phyloP scores from a whole-genome alignment of 2,888 invertebrate species.

The Melinaea marsaeus region DNA sequence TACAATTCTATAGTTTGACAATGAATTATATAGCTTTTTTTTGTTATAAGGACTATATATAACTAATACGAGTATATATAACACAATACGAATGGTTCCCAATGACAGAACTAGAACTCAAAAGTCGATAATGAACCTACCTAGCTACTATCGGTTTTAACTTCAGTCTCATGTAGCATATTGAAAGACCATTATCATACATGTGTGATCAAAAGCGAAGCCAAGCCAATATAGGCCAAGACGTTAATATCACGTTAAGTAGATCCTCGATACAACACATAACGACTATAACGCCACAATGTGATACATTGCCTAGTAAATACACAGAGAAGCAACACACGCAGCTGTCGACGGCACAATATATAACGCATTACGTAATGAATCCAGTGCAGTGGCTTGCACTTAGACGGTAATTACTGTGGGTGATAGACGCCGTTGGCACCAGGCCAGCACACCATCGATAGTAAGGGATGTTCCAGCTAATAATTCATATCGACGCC shows the following conservation, averaged over 20 bases:
- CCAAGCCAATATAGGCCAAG: constrained; percentile 15
- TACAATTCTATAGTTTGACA: too few relatives aligned
- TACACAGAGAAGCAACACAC: constrained; percentile 23
- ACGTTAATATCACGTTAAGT: constrained; percentile 15
- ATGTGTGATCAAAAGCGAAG: constrained; percentile 10
- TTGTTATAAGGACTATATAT: too few relatives aligned
- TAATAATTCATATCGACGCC: constrained; percentile 35
- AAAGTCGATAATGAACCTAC: background rate
- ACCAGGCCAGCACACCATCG: constrained; percentile 33
- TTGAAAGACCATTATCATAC: constrained; percentile 5
- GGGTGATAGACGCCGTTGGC: constrained; percentile 34
- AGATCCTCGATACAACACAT: constrained; percentile 3
- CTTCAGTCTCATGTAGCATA: background rate
- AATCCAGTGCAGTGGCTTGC: constrained; percentile 27
- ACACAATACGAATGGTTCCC: too few relatives aligned
- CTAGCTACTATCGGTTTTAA: background rate
- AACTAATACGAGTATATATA: too few relatives aligned
- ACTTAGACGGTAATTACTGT: constrained; percentile 35
- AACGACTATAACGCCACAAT: constrained; percentile 11
- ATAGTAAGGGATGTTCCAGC: constrained; percentile 30
- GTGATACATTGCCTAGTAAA: constrained; percentile 30
- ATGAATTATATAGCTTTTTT: too few relatives aligned
- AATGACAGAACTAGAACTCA: too few relatives aligned
- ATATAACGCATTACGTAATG: constrained; percentile 31
- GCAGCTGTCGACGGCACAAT: constrained; percentile 33